Percentiles rank a stretch among this genome's conserved stretches.
These are phyloP conservation scores for Indicator indicator DNA, from an alignment of 2,113 vertebrate genomes.

Conservation along the genomic window DNA sequence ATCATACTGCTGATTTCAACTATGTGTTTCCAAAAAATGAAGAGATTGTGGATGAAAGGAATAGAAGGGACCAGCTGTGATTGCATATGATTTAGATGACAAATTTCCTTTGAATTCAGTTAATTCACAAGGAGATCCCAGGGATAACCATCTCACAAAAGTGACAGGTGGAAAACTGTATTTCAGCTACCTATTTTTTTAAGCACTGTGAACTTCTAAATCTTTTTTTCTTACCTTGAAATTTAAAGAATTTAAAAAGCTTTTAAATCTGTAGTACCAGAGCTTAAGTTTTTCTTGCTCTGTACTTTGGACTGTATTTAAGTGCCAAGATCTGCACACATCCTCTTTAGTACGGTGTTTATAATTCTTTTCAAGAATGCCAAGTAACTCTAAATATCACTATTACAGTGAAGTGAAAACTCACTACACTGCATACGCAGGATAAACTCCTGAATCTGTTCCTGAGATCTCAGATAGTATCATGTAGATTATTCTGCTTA, in stretches of 20 bases:
- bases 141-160: not conserved
- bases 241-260: not conserved
- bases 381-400: not conserved
- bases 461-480: not conserved
- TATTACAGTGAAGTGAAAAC: not conserved
- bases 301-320: not conserved
- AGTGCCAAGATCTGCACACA: not conserved
- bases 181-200: not conserved
- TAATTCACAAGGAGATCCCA: not conserved
- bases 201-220: not conserved
- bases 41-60: not conserved
- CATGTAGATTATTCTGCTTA: constrained; percentile 33
- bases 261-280: not conserved
- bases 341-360: not conserved
- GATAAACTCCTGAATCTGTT: not conserved
- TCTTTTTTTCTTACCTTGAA: not conserved
- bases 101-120: not conserved
- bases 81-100: not conserved
- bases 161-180: not conserved
- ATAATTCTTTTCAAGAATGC: not conserved
- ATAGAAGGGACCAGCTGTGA: not conserved
- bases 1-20: constrained; percentile 9
- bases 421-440: not conserved
- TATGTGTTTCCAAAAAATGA: constrained; percentile 14
- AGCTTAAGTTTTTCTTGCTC: not conserved